Evolutionary conservation across 1,140 invertebrate species (phyloP), one percentile per base, ranked within the genome.

Genomic region (Solenopsis invicta): DNA sequence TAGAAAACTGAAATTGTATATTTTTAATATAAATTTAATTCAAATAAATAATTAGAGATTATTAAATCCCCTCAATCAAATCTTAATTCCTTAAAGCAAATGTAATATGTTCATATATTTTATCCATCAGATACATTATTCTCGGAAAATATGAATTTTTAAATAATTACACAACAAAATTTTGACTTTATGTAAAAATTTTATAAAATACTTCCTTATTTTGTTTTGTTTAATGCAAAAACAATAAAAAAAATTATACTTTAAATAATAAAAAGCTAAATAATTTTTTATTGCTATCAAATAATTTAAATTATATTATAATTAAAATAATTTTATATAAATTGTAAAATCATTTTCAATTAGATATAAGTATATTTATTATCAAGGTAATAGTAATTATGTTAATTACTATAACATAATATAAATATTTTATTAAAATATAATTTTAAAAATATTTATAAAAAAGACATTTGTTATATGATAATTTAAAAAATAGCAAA

Each of bases 21-120:
- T 89, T 91, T 90, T 80, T 89, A 86, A 85, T 91, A 88, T 88
- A 74, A 85, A 56, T 59, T 75, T 71, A 52, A 69, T 4, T 21
- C 18, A 54, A 90, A 87, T 90, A 84, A 90, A 90, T 61, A 54
- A 52, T 10, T 24, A 8, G 1, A 56, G 1, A 56, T 74, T 72
- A 50, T 34, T 48, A 75, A 59, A 16, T 50, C n/a, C 45, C 9
- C 21, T 82, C 13, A 48, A 48, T 61, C 4, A 1, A 61, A 75
- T 34, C 4, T 62, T 18, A 66, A 66, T 78, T n/a, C 76, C 45
- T 48, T 66, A 0, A 45, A 61, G n/a, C 9, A n/a, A 64, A 50
- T 54, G 21, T 18, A 1, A 77, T 2, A 74, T 54, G 16, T 21
- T 12, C 0, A 59, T 62, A 2, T 62, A 62, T 29, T 66, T 66